phyloP scores from a whole-genome alignment of 2,113 vertebrate genomes.

The Delphinapterus leucas region DNA sequence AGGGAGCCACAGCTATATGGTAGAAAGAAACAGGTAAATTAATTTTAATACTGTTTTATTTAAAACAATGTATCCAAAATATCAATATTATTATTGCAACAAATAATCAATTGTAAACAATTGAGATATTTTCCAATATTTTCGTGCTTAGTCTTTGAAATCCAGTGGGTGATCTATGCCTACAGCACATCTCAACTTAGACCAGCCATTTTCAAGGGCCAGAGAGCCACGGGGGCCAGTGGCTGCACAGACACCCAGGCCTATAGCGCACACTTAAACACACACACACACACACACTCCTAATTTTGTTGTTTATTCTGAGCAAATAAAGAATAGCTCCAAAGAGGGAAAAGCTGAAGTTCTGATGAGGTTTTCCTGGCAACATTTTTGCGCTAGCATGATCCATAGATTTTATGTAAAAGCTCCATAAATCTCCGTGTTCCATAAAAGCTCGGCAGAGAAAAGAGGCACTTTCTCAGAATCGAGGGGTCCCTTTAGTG shows the following conservation, averaged over 20 bases:
- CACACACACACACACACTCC: neutral
- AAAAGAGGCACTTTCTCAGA: slow-evolving; percentile 13
- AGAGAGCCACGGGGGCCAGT: neutral
- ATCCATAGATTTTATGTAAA: slow-evolving; percentile 47
- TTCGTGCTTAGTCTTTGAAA: neutral
- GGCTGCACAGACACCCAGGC: neutral
- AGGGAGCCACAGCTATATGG: neutral
- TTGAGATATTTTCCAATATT: neutral
- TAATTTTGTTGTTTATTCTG: neutral
- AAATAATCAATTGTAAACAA: neutral
- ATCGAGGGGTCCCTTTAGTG: neutral
- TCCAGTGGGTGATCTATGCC: neutral
- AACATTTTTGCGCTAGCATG: neutral
- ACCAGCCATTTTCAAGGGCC: neutral
- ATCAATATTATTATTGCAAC: neutral
- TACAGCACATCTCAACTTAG: neutral
- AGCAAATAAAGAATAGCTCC: neutral
- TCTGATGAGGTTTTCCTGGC: neutral
- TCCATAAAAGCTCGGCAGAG: neutral
- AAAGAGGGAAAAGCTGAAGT: neutral
- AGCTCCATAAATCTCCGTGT: neutral
- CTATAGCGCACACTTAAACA: neutral
- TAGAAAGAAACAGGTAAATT: neutral
- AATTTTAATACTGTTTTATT: neutral
- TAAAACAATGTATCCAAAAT: neutral